Percentiles rank a stretch among this genome's conserved stretches.
These are phyloP conservation scores for Metridium senile DNA, from an alignment of 92 coral and sea anemone genomes.

Conservation along the genomic window DNA sequence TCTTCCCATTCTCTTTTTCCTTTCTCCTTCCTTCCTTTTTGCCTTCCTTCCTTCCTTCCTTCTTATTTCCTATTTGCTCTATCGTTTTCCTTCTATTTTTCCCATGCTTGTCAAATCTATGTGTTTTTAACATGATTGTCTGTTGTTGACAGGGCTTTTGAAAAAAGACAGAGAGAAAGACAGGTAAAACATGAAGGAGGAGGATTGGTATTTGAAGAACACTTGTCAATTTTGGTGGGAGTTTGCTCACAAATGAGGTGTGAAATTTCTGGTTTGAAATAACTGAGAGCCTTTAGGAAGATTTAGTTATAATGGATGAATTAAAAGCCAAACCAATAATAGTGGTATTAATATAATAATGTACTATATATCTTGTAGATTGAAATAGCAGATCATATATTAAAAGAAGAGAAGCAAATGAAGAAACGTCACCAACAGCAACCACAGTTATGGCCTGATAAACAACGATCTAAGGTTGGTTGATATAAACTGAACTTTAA, in stretches of 20 bases:
- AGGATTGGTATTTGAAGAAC: no score
- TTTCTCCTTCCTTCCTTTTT: neutral
- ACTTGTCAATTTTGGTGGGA: no score
- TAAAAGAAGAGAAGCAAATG: conserved; percentile 90
- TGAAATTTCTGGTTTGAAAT: no score
- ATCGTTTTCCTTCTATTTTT: neutral
- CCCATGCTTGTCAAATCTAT: neutral
- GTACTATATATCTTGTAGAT: no score
- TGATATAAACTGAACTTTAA: no score
- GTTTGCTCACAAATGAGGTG: no score
- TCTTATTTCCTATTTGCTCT: neutral
- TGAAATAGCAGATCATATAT: conserved; percentile 88
- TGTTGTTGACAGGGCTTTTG: conserved; percentile 67
- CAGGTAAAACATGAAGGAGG: conserved; percentile 56
- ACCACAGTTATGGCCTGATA: conserved; percentile 98
- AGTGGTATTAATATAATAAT: no score
- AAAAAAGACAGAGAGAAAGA: conserved; percentile 89
- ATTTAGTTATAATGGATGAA: no score
- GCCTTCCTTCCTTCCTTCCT: neutral
- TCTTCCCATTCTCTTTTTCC: neutral
- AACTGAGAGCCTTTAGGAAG: no score
- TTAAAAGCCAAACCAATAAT: no score
- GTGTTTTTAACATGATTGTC: neutral
- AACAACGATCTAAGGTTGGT: conserved; percentile 91
- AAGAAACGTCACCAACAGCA: conserved; percentile 97